Conservation (phyloP, 2,888 invertebrate genomes). For the Parascotia fuliginaria region DNA sequence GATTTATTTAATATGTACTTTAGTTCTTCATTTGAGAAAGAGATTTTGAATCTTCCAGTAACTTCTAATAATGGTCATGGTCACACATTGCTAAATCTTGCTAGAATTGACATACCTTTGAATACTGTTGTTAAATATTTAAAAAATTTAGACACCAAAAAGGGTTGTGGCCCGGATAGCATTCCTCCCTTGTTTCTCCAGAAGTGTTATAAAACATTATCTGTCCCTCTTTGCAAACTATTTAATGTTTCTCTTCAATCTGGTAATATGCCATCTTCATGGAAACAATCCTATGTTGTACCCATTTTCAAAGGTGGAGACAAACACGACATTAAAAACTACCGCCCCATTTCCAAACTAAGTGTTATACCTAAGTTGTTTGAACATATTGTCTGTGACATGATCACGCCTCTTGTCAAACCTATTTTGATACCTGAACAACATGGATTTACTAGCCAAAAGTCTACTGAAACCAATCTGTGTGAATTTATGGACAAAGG, state of each 20-base stretch:
- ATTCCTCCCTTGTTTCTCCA: not conserved
- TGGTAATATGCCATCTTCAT: not conserved
- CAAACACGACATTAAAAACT: conserved; percentile 3
- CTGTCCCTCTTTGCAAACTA: not conserved
- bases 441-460: not conserved
- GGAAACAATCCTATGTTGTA: not conserved
- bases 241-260: not conserved
- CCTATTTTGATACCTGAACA: not conserved
- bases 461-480: not conserved
- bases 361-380: conserved; percentile 4
- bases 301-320: not conserved
- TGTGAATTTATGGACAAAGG: not conserved
- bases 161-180: not conserved
- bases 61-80: not conserved
- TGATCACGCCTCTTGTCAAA: not conserved
- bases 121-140: not conserved
- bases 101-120: not conserved
- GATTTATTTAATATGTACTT: not conserved
- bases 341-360: conserved; percentile 1
- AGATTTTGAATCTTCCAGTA: not conserved
- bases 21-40: not conserved
- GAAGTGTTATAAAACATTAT: not conserved
- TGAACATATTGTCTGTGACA: conserved; percentile 7
- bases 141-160: not conserved
- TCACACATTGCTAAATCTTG: not conserved